Conservation (phyloP, 2,888 invertebrate genomes). For the Drosophila paramelanica region DNA sequence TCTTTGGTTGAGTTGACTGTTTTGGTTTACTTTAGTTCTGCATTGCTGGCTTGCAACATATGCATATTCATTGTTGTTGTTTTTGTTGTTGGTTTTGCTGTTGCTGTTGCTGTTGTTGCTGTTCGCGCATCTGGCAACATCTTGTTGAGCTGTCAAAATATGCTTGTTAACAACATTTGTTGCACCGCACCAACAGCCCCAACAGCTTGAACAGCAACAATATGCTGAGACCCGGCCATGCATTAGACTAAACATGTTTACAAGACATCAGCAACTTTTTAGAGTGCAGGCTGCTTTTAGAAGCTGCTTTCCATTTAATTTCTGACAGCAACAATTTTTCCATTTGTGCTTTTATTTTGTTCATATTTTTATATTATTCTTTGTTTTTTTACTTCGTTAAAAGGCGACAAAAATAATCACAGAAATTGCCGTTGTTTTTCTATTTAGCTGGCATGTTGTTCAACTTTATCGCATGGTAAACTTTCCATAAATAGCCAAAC, state of each 20-base stretch:
- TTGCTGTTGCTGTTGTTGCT: constrained; percentile 42
- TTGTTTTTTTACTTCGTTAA: constrained; percentile 43
- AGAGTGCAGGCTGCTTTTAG: constrained; percentile 63
- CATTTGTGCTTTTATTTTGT: constrained; percentile 4
- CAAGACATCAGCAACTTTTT: constrained; percentile 66
- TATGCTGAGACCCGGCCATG: constrained; percentile 48
- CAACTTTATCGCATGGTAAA: constrained; percentile 69
- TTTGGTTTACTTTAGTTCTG: constrained; percentile 51
- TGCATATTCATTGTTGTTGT: constrained; percentile 36
- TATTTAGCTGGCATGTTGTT: constrained; percentile 44
- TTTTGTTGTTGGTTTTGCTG: constrained; percentile 29
- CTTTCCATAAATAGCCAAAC: constrained; percentile 72
- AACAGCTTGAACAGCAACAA: constrained; percentile 32
- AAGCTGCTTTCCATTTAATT: constrained; percentile 73
- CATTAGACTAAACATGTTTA: constrained; percentile 77
- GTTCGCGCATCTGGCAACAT: constrained; percentile 80
- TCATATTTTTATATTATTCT: not conserved
- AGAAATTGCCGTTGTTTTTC: constrained; percentile 61
- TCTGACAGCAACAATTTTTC: constrained; percentile 68
- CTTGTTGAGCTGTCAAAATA: constrained; percentile 80
- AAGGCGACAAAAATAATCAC: constrained; percentile 76
- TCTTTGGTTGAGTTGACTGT: constrained; percentile 45
- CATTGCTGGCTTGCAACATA: constrained; percentile 45
- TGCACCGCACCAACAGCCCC: constrained; percentile 65
- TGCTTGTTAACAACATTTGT: constrained; percentile 79